Base-by-base conservation (phyloP, 2,888 invertebrate species). In the Teleiodes luculella region DNA sequence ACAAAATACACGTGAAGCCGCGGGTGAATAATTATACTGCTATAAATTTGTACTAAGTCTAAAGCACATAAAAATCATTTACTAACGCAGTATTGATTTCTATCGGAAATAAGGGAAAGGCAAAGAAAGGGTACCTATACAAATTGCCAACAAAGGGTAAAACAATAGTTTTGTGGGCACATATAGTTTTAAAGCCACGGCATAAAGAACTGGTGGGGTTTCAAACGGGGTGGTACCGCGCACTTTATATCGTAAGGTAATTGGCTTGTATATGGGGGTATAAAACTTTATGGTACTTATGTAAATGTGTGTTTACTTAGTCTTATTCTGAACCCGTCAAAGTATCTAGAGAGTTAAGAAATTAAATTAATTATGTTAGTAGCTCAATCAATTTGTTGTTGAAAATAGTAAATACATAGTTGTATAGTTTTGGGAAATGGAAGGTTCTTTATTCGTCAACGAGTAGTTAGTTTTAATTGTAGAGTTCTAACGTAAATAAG, bases 201-300 rank as follows among this genome's bases (percentile, higher is more conserved):
- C 52, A 59, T 64, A 66, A 64, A 67, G 69, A 67, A 70, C 67
- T 66, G 83, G 82, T 76, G 83, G 78, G 63, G 74, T 72, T 66
- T 68, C 55, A 66, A 55, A 57, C 63, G 72, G 79, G 83, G 82
- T 74, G 73, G 78, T 62, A 58, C 62, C 63, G 59, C 63, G 59
- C 58, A 66, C 61, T 63, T 65, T 72, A 64, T 68, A 69, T 65
- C 64, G 67, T 61, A 63, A 64, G 69, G 76, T 83, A 83, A 85
- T 84, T 83, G 84, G 82, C 70, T 71, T 24, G 39, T 43, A 50
- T 49, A 55, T 47, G 33, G 28, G 14, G 37, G 10, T 24, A 37
- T 14, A 49, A 49, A 36, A 8, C 14, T 51, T 41, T 41, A 51
- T 41, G 20, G 31, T 16, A 13, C 18, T 39, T 14, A 18, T 48